Percentiles rank a stretch among this genome's conserved stretches.
Evolutionary conservation across 2,113 vertebrate species (phyloP).

Genomic region (Osmerus mordax): DNA sequence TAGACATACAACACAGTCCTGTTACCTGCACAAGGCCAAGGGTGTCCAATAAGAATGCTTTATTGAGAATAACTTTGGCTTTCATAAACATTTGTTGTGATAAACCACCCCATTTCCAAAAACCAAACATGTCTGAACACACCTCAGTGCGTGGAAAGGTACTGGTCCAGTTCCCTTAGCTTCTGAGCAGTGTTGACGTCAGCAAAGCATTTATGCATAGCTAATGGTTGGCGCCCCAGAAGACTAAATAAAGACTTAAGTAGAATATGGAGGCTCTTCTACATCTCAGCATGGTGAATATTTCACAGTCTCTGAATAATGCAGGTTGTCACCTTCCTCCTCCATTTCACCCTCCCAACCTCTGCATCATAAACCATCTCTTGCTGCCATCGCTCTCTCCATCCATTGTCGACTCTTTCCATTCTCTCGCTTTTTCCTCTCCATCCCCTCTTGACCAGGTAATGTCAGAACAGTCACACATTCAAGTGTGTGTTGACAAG

Average conservation of each 20-base stretch:
- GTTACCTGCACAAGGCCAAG: no score
- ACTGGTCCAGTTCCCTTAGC: background rate
- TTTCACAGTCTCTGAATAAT: constrained; percentile 71
- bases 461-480: background rate
- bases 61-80: no score
- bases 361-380: background rate
- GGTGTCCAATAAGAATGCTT: no score
- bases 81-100: no score
- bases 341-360: constrained; percentile 17
- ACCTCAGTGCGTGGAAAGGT: no score
- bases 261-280: constrained; percentile 39
- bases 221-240: constrained; percentile 54
- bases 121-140: no score
- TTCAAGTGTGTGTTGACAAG: background rate
- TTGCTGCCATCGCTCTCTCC: background rate
- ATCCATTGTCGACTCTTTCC: background rate
- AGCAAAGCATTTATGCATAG: constrained; percentile 61
- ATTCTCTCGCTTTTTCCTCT: background rate
- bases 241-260: constrained; percentile 67
- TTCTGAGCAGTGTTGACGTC: constrained; percentile 38
- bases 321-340: constrained; percentile 60
- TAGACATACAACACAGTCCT: no score
- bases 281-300: constrained; percentile 59
- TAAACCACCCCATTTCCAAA: no score
- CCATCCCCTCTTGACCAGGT: background rate